A percentile compares a stretch with the other conserved stretches of the same genome.
These are phyloP conservation scores for Erpetoichthys calabaricus DNA, from an alignment of 2,797 vertebrate genomes.

Conservation along the genomic window DNA sequence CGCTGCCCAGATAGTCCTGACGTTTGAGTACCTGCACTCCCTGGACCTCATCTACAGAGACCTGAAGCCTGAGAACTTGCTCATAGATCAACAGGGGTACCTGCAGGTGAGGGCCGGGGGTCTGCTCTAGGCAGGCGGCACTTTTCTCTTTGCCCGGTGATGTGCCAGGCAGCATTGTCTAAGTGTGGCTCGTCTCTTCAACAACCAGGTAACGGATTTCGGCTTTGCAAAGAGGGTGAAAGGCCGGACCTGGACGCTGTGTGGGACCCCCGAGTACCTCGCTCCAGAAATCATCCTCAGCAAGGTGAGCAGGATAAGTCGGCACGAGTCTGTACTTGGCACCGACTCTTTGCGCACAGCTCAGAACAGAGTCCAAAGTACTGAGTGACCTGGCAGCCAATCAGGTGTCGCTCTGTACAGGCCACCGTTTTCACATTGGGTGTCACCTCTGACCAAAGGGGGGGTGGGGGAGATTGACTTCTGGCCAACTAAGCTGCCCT, in stretches of 20 bases:
- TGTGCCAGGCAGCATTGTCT: not conserved
- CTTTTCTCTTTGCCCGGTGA: too few relatives aligned
- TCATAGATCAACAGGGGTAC: slow-evolving; percentile 83
- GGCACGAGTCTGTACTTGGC: not conserved
- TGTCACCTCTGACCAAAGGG: too few relatives aligned
- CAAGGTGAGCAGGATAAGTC: slow-evolving; percentile 42
- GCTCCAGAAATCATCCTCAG: slow-evolving; percentile 82
- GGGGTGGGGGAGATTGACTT: too few relatives aligned
- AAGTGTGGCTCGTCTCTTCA: slow-evolving; percentile 1
- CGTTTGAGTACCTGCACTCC: slow-evolving; percentile 83
- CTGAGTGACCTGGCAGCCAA: not conserved
- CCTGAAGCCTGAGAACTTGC: slow-evolving; percentile 83
- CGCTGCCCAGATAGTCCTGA: slow-evolving; percentile 78
- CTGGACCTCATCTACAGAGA: slow-evolving; percentile 87
- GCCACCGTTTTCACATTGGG: too few relatives aligned
- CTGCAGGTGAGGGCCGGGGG: slow-evolving; percentile 50
- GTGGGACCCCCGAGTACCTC: slow-evolving; percentile 79
- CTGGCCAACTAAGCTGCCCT: too few relatives aligned
- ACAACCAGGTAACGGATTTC: slow-evolving; percentile 75
- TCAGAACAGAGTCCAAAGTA: not conserved
- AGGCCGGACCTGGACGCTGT: slow-evolving; percentile 84
- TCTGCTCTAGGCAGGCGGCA: not conserved
- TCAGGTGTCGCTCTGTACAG: too few relatives aligned
- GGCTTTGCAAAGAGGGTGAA: slow-evolving; percentile 86
- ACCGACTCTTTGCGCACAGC: too few relatives aligned